These are phyloP conservation scores for Sparus aurata DNA, from an alignment of 2,797 vertebrate species.

Conservation along the genomic window DNA sequence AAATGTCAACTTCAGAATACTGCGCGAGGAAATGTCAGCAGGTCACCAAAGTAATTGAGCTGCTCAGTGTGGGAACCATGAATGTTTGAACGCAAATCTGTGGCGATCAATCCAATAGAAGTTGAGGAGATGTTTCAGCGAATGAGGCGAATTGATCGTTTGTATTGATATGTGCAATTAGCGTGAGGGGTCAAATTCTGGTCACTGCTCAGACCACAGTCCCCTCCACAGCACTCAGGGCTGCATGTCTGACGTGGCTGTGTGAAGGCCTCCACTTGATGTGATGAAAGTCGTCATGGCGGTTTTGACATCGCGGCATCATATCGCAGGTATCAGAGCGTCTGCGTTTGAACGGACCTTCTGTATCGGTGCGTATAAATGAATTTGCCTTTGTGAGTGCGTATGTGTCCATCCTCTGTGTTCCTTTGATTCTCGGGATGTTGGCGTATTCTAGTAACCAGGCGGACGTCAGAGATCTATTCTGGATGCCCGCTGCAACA, in stretches of 20 bases:
- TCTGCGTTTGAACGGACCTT: slow-evolving; percentile 6
- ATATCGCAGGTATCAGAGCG: not conserved
- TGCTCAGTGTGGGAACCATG: not conserved
- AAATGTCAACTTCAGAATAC: not conserved
- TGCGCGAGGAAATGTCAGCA: not conserved
- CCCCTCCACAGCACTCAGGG: not conserved
- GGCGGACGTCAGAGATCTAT: slow-evolving; percentile 85
- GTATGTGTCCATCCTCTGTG: slow-evolving; percentile 59
- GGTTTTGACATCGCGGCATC: slow-evolving; percentile 7
- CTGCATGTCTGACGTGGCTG: slow-evolving; percentile 1
- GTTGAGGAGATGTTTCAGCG: not conserved
- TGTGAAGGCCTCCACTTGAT: slow-evolving; percentile 20
- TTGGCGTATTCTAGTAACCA: slow-evolving; percentile 84
- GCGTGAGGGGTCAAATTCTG: slow-evolving; percentile 55
- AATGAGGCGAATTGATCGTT: not conserved
- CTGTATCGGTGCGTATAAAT: not conserved
- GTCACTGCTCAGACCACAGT: slow-evolving; percentile 49
- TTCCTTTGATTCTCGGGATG: slow-evolving; percentile 78
- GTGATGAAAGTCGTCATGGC: not conserved
- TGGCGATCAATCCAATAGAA: not conserved
- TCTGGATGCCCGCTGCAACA: slow-evolving; percentile 83
- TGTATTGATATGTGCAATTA: slow-evolving; percentile 56
- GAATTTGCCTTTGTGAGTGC: slow-evolving; percentile 10
- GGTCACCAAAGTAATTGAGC: not conserved
- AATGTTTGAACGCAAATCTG: not conserved